Conservation (phyloP, 1,140 invertebrate genomes). For the Neodiprion pinetum region DNA sequence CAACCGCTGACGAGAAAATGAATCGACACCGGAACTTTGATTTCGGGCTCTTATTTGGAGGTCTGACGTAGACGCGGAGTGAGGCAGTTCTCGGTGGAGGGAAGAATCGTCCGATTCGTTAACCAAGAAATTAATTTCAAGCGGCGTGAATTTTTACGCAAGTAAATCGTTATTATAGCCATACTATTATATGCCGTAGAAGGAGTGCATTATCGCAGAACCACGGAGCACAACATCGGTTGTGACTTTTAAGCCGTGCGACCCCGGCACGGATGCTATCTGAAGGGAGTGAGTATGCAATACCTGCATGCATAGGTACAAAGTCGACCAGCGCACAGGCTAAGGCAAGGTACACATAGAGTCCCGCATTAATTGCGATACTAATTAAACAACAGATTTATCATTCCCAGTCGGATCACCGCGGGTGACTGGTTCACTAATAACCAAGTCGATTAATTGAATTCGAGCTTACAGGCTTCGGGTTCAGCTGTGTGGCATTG, state of each 20-base stretch:
- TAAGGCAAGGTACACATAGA: not conserved
- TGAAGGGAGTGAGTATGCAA: slow-evolving; percentile 4
- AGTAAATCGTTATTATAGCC: not conserved
- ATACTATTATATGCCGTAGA: not conserved
- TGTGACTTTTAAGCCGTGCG: not conserved
- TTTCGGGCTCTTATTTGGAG: no score
- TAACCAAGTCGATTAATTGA: slow-evolving; percentile 22
- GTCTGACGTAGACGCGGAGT: no score
- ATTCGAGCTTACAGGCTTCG: slow-evolving; percentile 4
- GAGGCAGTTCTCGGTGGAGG: no score
- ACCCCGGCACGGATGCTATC: slow-evolving; percentile 7
- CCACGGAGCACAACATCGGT: no score
- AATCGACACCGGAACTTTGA: no score
- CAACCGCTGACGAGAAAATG: no score
- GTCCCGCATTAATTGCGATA: slow-evolving; percentile 15
- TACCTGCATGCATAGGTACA: not conserved
- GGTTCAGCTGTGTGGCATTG: no score
- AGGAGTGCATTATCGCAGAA: slow-evolving; percentile 6
- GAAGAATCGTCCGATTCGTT: no score
- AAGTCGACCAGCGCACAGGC: not conserved
- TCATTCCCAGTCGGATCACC: slow-evolving; percentile 9
- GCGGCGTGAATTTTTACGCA: no score
- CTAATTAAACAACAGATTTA: slow-evolving; percentile 26
- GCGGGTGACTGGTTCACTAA: slow-evolving; percentile 20
- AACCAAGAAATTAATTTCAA: no score